These are phyloP conservation scores for Ophiodon elongatus DNA, from an alignment of 2,113 vertebrate genomes.

Conservation along the genomic window DNA sequence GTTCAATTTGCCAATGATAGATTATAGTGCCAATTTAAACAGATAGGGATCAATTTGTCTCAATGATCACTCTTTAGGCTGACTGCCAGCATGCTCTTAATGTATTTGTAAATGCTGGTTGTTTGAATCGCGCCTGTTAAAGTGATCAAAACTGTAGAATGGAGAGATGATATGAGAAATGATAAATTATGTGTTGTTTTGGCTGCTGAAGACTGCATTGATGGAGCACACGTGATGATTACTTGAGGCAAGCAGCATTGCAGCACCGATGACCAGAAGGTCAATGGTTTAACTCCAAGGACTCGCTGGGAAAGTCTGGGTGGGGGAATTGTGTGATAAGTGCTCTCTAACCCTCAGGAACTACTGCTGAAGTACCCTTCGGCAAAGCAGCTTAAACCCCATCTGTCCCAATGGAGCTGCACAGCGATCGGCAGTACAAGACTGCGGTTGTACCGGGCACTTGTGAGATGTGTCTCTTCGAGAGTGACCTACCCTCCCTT, in stretches of 20 bases:
- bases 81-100: conserved; percentile 88
- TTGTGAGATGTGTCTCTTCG: conserved; percentile 69
- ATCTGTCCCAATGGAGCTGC: conserved; percentile 72
- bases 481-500: conserved; percentile 65
- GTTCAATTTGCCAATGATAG: conserved; percentile 96
- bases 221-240: conserved; percentile 48
- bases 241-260: conserved; percentile 64
- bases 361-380: conserved; percentile 75
- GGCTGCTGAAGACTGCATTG: conserved; percentile 53
- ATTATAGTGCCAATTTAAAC: conserved; percentile 98
- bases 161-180: conserved; percentile 54
- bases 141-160: conserved; percentile 61
- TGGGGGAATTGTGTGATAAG: conserved; percentile 68
- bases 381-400: conserved; percentile 76
- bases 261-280: conserved; percentile 62
- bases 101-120: conserved; percentile 83
- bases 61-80: conserved; percentile 97
- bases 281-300: conserved; percentile 72
- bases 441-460: conserved; percentile 56
- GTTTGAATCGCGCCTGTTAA: conserved; percentile 60
- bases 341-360: conserved; percentile 70
- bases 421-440: conserved; percentile 56
- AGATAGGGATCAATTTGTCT: conserved; percentile 99
- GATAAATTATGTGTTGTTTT: conserved; percentile 64
- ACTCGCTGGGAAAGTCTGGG: conserved; percentile 73